Evolutionary conservation across 37 sponge, comb jelly and placozoan genomes (phyloP), one percentile per base, ranked within the genome.

Genomic region (Haliclona indistincta): DNA sequence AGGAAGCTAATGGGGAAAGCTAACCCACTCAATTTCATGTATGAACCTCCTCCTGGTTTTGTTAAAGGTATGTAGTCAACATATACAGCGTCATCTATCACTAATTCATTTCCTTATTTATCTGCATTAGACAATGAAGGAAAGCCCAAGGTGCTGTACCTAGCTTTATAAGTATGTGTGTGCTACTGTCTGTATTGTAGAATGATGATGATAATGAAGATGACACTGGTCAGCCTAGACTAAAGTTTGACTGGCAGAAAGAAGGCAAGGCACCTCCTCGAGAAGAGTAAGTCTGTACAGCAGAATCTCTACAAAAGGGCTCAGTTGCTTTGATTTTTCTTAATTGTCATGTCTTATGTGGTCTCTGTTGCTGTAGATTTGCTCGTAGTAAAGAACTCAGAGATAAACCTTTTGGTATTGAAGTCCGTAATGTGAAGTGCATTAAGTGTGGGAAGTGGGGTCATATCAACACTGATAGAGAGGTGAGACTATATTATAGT

Each of bases 401-500:
- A 22, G 86, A 84, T 63, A 61, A 89, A 63, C 81, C 88, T 30
- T 87, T 80, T 76, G 88, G 81, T 0, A 69, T 87, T 56, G 80
- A 72, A 68, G 93, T 96, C 2, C 75, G 97, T 22, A 89, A 96
- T 40, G 88, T 89, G 54, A 93, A 93, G 73, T 96, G 97, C 60
- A 64, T 93, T 60, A 93, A 93, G 76, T 96, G 97, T 79, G 94
- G 93, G 3, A 89, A 86, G 30, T 89, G 90, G 91, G 97, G 97
- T 23, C 97, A 96, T 38, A 36, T 87, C 63, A 96, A 96, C 58
- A 96, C 97, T 15, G 97, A 96, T 68, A 89, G 63, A 64, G 71
- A 81, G 45, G 91, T 90, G 37, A 34, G 64, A 13, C 32, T 29
- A 34, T 63, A 3, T 60, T 20, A 20, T 10, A 29, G 7, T 7